phyloP scores from a whole-genome alignment of 2,113 vertebrate genomes.

The Speoplatyrhinus poulsoni region DNA sequence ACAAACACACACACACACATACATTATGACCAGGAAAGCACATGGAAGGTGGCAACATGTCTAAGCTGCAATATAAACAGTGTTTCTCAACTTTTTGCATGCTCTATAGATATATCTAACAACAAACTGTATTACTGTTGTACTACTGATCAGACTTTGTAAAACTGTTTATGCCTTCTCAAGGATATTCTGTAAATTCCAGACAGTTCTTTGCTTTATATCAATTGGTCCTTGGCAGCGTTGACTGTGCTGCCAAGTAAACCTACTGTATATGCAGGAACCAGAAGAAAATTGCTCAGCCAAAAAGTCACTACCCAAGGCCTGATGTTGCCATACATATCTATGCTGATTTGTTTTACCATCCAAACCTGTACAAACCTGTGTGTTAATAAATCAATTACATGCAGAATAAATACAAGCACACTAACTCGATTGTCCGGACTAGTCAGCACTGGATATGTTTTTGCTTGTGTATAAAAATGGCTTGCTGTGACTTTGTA shows the following conservation, averaged over 20 bases:
- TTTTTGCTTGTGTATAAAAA: no score
- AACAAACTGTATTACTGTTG: no score
- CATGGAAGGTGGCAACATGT: conserved; percentile 33
- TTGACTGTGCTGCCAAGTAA: not conserved
- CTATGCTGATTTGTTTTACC: not conserved
- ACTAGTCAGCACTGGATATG: not conserved
- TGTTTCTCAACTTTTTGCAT: conserved; percentile 21
- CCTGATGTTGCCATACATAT: conserved; percentile 18
- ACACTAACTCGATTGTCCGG: not conserved
- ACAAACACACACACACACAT: conserved; percentile 10
- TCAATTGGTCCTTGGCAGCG: conserved; percentile 9
- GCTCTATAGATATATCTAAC: not conserved
- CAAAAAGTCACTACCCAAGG: conserved; percentile 5
- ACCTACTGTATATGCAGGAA: not conserved
- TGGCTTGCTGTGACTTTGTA: no score
- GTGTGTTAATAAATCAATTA: conserved; percentile 6
- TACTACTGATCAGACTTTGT: not conserved
- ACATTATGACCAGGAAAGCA: conserved; percentile 33
- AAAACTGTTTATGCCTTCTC: not conserved
- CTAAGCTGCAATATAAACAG: not conserved
- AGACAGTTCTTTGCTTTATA: not conserved
- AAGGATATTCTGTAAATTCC: not conserved
- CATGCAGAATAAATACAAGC: conserved; percentile 3
- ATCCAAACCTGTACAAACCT: conserved; percentile 1
- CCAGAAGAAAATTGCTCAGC: conserved; percentile 5